Base-by-base conservation (phyloP, 2,113 vertebrate genomes). In the Hypomesus transpacificus region DNA sequence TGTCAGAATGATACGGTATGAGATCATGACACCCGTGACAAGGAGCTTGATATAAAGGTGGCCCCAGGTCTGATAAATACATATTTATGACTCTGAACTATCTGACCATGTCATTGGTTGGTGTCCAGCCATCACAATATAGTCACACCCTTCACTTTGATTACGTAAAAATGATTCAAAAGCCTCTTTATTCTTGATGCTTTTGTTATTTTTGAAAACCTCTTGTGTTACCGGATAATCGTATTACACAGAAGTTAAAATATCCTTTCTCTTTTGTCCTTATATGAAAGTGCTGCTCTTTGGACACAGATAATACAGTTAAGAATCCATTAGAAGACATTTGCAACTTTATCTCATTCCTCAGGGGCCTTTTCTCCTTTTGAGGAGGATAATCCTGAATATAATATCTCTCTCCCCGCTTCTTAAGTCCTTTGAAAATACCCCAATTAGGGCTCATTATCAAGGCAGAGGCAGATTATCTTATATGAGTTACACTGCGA, bases 361-460 rank as follows among this genome's bases (percentile, higher is more conserved):
- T 80, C 53, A 50, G 51, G 75, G 72, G 72, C 21, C 72, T 54
- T 63, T 80, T 70, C n/a, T 77, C 58, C 69, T 74, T 75, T 82
- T 71, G 20, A 82, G 83, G 78, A 76, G 73, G 85, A 82, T 89
- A 80, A 85, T 87, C 79, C 68, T 61, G 65, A 71, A 70, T 79
- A 78, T 86, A 78, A 86, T 84, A 82, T 82, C 67, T 81, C 76
- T 75, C 73, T 81, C 68, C 26, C 63, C 7, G 21, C 76, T 80
- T 84, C 73, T 84, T 77, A 84, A 82, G 67, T 73, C 66, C 75
- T 87, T 83, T 85, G 75, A 89, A 76, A 87, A 87, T 80, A 78
- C 77, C 73, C 68, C 80, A 86, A 83, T 89, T 89, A 89, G 68
- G 76, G 75, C 76, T 87, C 77, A 85, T 91, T 85, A 90, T 84